Percentiles rank a stretch among this genome's conserved stretches.
These are phyloP conservation scores for Pseudotriccus pelzelni DNA, from an alignment of 2,797 vertebrate genomes.

Conservation along the genomic window DNA sequence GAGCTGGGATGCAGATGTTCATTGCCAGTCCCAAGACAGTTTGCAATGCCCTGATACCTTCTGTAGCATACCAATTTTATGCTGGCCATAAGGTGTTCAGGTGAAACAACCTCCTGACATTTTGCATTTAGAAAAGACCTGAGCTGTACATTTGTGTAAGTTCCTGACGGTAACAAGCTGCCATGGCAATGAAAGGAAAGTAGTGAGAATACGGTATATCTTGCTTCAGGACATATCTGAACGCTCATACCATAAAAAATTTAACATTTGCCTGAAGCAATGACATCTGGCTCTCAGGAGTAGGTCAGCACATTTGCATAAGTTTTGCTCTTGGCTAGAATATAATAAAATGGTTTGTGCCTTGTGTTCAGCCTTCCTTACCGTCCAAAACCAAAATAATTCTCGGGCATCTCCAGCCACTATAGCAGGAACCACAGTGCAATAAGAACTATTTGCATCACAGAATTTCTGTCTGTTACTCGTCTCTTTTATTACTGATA, in stretches of 20 bases:
- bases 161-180: conserved; percentile 37
- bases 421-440: background rate
- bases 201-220: background rate
- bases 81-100: background rate
- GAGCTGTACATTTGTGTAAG: background rate
- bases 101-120: background rate
- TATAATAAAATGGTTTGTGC: conserved; percentile 37
- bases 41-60: background rate
- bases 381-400: conserved; percentile 17
- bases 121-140: background rate
- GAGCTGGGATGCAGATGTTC: background rate
- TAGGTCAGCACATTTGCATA: conserved; percentile 65
- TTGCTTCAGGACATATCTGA: conserved; percentile 49
- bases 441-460: conserved; percentile 12
- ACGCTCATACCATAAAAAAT: conserved; percentile 53
- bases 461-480: conserved; percentile 20
- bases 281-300: conserved; percentile 59
- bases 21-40: background rate
- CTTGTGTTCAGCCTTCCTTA: conserved; percentile 32
- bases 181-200: conserved; percentile 37
- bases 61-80: background rate
- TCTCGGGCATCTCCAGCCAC: conserved; percentile 22
- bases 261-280: conserved; percentile 58
- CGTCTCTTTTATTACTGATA: conserved; percentile 1
- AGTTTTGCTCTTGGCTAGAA: conserved; percentile 57